Percentiles rank a stretch among this genome's conserved stretches.
Evolutionary conservation across 2,113 vertebrate species (phyloP).

Genomic region (Poeciliopsis turrubarensis): DNA sequence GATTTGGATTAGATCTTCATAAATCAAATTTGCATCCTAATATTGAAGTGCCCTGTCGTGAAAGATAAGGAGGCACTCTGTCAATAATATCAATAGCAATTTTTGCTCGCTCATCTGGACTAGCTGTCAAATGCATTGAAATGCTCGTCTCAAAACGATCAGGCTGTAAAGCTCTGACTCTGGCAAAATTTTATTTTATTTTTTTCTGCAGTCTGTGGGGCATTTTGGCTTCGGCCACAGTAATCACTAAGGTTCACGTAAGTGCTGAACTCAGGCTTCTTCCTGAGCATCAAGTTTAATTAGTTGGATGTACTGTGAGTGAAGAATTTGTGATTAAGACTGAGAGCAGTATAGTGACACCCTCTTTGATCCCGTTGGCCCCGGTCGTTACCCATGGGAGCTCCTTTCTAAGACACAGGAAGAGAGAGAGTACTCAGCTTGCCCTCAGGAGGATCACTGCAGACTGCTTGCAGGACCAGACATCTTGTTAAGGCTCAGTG

Average conservation of each 20-base stretch:
- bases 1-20: slow-evolving; percentile 42
- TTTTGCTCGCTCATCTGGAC: slow-evolving; percentile 35
- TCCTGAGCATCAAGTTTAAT: slow-evolving; percentile 62
- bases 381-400: slow-evolving; percentile 57
- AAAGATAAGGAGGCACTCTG: slow-evolving; percentile 57
- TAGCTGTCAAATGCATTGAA: slow-evolving; percentile 22
- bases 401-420: slow-evolving; percentile 53
- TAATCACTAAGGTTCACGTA: slow-evolving; percentile 35
- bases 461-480: slow-evolving; percentile 59
- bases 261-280: slow-evolving; percentile 50
- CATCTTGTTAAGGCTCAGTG: slow-evolving; percentile 76
- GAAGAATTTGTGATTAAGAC: slow-evolving; percentile 62
- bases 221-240: slow-evolving; percentile 7
- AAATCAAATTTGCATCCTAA: slow-evolving; percentile 62
- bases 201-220: slow-evolving; percentile 17
- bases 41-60: slow-evolving; percentile 68
- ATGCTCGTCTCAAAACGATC: slow-evolving; percentile 10
- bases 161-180: slow-evolving; percentile 7
- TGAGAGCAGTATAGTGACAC: slow-evolving; percentile 53
- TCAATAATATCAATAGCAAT: slow-evolving; percentile 60
- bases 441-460: slow-evolving; percentile 73
- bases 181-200: slow-evolving; percentile 12
- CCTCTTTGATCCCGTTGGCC: slow-evolving; percentile 62
- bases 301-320: slow-evolving; percentile 50
- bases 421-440: slow-evolving; percentile 70